Base-by-base conservation (phyloP, 2,888 invertebrate species). In the Brassicogethes aeneus region DNA sequence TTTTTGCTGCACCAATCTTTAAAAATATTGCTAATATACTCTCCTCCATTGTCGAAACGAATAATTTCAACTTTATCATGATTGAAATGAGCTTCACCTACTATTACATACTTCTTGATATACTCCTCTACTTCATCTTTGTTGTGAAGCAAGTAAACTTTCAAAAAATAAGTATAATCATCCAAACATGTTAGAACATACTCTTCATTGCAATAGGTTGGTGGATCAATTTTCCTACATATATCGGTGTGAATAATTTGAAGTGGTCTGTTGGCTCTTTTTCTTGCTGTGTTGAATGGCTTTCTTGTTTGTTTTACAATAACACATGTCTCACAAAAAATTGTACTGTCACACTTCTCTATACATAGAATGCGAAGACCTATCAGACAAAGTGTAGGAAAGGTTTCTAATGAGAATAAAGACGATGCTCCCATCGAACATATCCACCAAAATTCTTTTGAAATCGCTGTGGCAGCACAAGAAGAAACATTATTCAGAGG, bases 171-270 rank as follows among this genome's bases (percentile, higher is more conserved):
- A n/a, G 58, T 63, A 47, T 43, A 62, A 34, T 64, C 50, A 53
- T 65, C 63, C 39, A 63, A 44, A 49, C 61, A 56, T 5, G 56
- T 36, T 3, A 61, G 48, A 47, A 59, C 53, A 45, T 63, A 60
- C 23, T 56, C 57, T 44, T 59, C 58, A 15, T 50, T 47, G 40
- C 64, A 53, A 35, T 57, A 43, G 1, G 59, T 60, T 0, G 51
- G 5, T 40, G 59, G 60, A n/a, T n/a, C n/a, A 17, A 62, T 58
- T 16, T 59, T 56, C 0, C 59, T 59, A 47, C 57, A 60, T 14
- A 64, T 48, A 44, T 61, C 59, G 3, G 57, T 56, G 50, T 59
- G 59, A 12, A 64, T 40, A 14, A 59, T 49, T 48, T 58, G 57
- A 17, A 64, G 47, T 10, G 62, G 57, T 49, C 60, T 47, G 23